Base-by-base conservation (phyloP, 2,113 vertebrate species). In the Nettapus auritus region DNA sequence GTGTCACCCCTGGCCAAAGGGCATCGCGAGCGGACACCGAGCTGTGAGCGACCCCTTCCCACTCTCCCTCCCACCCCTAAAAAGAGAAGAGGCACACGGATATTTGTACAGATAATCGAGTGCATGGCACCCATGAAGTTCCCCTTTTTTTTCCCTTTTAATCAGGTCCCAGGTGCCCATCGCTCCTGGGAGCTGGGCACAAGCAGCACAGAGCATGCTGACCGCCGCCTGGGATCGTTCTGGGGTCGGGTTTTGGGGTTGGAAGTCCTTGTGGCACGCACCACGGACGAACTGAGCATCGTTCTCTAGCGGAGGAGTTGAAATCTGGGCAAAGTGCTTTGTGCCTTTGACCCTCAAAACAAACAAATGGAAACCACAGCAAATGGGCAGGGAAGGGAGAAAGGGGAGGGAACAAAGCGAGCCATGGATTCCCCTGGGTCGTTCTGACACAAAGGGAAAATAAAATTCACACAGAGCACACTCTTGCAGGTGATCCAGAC, bases 311-410 rank as follows among this genome's bases (percentile, higher is more conserved):
- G 2, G 66, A 89, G 84, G 91, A 83, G 77, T n/a, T 88, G 26
- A 67, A 82, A 90, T 82, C 29, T 75, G 86, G 82, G 81, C 78
- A 86, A 90, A 87, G 56, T 23, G 84, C 94, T 88, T 92, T 89
- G 83, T 83, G 82, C 56, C 82, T 92, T 96, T 95, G 90, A 95
- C 87, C 76, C 91, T 89, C 90, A 67, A 44, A 82, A 80, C 86
- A 94, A 66, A 90, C 66, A 67, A 46, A 95, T 86, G 92, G 82
- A 90, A 94, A 93, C 36, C 73, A 96, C 70, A 93, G 77, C 69
- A 92, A 68, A 96, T 18, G 88, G 73, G 57, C 63, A 84, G 86
- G 64, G 13, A 70, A 74, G 23, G 68, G 57, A 40, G 28, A 84
- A 90, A 64, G 52, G 91, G 57, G 89, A 89, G 62, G 42, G 46